Base-by-base conservation (phyloP, 1,140 invertebrate genomes). In the Orchestia grillus region DNA sequence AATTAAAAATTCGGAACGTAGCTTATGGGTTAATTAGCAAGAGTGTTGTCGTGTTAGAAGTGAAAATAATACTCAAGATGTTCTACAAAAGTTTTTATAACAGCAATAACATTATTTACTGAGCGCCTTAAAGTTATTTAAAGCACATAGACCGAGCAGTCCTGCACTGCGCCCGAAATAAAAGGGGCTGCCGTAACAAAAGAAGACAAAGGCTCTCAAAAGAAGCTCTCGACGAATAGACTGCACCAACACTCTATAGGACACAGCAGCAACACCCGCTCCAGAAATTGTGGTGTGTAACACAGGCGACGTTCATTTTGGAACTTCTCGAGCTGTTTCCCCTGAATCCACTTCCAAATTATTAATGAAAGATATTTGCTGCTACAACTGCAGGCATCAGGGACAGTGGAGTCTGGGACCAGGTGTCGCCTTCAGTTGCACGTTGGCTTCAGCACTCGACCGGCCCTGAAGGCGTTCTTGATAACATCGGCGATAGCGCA, bases 21-120 rank as follows among this genome's bases (percentile, higher is more conserved):
- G n/a, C n/a, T n/a, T n/a, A n/a, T 19, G 88, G 4, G 42, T 0
- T 43, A 16, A 90, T 90, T 90, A 42, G 42, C 42, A 11, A 90
- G 16, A 53, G 19, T 53, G 19, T 53, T 53, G 47, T 19, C 6
- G 19, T 53, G n/a, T n/a, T n/a, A 41, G 43, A 41, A 42, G 41
- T 42, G 88, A 42, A 90, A 90, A 90, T 90, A 44, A 90, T 90
- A 90, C 88, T 42, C 88, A 42, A 42, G n/a, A 90, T 41, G 43
- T 90, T 90, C 43, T 90, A 90, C 42, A 90, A 90, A 90, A 90
- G 88, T 42, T 90, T 90, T 90, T 11, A 90, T 90, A 90, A 90
- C 88, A 90, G 88, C 88, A 42, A 90, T 90, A 90, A 90, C 88
- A 90, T 90, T 90, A 90, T 90, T 90, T 90, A 90, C 43, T 90